phyloP scores from a whole-genome alignment of 1,140 invertebrate species.

The Antheraea mylitta region DNA sequence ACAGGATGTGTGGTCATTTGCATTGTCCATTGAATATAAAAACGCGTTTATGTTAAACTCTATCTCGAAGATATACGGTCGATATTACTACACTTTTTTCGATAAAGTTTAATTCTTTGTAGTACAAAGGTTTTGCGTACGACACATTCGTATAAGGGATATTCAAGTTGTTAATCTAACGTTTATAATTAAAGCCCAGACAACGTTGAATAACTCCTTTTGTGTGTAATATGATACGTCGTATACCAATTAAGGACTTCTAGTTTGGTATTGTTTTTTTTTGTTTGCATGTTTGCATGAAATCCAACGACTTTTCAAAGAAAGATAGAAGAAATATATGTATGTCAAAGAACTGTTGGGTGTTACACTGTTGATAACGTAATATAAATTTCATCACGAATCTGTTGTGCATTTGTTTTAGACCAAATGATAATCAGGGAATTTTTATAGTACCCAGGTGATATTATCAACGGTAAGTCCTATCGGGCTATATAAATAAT shows the following conservation, averaged over 20 bases:
- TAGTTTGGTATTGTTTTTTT: neutral
- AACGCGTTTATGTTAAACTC: neutral
- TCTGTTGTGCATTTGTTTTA: no score
- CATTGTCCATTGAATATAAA: constrained; percentile 31
- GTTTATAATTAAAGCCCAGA: constrained; percentile 52
- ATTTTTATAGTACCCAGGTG: no score
- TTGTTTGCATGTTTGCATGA: neutral
- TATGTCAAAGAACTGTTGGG: no score
- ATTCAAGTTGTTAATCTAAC: constrained; percentile 42
- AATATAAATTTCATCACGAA: no score
- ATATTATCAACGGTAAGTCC: no score
- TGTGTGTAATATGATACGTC: constrained; percentile 19
- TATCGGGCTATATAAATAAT: no score
- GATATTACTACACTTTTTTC: constrained; percentile 3
- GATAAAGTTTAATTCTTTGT: neutral
- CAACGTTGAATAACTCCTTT: constrained; percentile 48
- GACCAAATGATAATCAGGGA: no score
- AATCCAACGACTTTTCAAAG: no score
- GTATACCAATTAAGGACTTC: neutral
- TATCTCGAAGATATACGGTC: constrained; percentile 4
- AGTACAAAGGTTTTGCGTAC: neutral
- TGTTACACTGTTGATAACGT: no score
- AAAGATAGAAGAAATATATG: no score
- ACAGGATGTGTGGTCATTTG: constrained; percentile 52
- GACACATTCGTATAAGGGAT: constrained; percentile 23